Conservation (phyloP, 2,113 vertebrate species). For the Macaca mulatta region DNA sequence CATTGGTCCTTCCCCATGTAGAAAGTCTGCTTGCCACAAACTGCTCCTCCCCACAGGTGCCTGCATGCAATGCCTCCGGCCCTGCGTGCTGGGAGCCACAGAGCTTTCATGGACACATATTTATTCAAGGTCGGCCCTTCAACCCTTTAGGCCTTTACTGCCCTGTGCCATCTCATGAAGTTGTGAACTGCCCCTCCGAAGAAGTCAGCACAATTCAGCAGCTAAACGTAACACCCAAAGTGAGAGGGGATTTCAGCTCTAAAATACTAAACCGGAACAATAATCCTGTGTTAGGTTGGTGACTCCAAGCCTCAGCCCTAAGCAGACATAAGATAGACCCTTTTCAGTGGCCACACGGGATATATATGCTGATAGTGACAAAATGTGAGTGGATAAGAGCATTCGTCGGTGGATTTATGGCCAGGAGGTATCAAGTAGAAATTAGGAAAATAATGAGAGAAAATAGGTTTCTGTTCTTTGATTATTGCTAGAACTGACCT, state of each 20-base stretch:
- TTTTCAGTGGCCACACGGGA: neutral
- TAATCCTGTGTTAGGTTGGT: no score
- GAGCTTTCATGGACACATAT: neutral
- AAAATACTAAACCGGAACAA: neutral
- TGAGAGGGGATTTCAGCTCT: neutral
- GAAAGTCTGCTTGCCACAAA: neutral
- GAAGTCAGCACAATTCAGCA: neutral
- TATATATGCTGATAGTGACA: neutral
- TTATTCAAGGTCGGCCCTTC: neutral
- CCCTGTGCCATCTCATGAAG: neutral
- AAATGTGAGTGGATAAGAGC: neutral
- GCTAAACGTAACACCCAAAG: neutral
- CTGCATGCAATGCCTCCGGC: neutral
- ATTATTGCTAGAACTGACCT: neutral
- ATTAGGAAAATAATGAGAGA: neutral
- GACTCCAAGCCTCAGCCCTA: neutral
- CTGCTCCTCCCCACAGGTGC: fast-evolving
- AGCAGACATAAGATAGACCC: neutral
- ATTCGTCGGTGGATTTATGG: no score
- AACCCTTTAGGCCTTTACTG: neutral
- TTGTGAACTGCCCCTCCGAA: neutral
- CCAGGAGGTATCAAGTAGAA: neutral
- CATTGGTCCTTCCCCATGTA: neutral
- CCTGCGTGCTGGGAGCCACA: neutral
- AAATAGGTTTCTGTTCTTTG: neutral